Evolutionary conservation across 92 coral and sea anemone genomes (phyloP).

Genomic region (Siderastrea siderea): DNA sequence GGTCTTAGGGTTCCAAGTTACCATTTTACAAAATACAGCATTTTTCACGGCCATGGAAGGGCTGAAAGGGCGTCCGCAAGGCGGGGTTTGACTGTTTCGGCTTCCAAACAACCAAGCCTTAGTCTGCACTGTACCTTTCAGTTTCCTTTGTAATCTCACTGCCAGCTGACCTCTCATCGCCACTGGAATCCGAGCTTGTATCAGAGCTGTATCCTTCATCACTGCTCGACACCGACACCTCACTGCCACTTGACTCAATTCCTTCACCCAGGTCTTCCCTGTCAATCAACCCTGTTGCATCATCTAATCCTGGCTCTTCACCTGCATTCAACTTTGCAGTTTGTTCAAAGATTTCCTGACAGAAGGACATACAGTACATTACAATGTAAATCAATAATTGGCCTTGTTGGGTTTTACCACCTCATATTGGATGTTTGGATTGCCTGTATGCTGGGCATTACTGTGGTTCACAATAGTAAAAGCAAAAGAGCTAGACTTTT

Average conservation of each 20-base stretch:
- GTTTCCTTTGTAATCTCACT: not conserved
- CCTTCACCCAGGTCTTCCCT: not conserved
- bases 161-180: not conserved
- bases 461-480: too few relatives aligned
- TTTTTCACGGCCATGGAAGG: too few relatives aligned
- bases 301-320: not conserved
- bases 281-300: not conserved
- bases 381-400: too few relatives aligned
- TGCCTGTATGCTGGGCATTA: too few relatives aligned
- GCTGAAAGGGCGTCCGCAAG: too few relatives aligned
- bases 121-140: not conserved
- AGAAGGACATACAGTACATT: too few relatives aligned
- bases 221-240: not conserved
- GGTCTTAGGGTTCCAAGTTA: too few relatives aligned
- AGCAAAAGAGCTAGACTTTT: too few relatives aligned
- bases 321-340: conserved; percentile 11
- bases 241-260: not conserved
- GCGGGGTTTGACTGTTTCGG: not conserved
- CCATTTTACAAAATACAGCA: too few relatives aligned
- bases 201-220: not conserved
- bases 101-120: not conserved
- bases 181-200: not conserved
- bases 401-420: too few relatives aligned
- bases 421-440: too few relatives aligned
- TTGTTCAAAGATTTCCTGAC: conserved; percentile 38